Evolutionary conservation across 1,140 invertebrate species (phyloP), one percentile per base, ranked within the genome.

Genomic region (Achatina immaculata): DNA sequence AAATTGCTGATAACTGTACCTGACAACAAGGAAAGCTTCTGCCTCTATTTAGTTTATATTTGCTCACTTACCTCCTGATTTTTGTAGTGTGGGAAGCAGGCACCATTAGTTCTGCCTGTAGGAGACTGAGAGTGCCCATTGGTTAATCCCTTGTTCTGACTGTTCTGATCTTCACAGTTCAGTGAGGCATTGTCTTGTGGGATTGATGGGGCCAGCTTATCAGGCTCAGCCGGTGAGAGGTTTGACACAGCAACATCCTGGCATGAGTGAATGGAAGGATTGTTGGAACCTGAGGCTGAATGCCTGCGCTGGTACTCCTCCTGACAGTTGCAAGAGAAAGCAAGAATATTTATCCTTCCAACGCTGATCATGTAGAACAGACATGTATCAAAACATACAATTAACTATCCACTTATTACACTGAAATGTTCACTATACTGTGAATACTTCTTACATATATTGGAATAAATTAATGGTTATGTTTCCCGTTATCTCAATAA

Each of bases 41-140:
- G n/a, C n/a, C n/a, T n/a, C n/a, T n/a, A n/a, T n/a, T n/a, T n/a
- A n/a, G n/a, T n/a, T n/a, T n/a, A n/a, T n/a, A n/a, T n/a, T n/a
- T 68, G 19, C 11, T 45, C 4, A 9, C 76, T 66, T 34, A 79
- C 77, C 62, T 79, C 77, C 34, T 79, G 62, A 16, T 69, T 1
- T 38, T 28, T 65, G 62, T 78, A 71, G 31, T 62, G 77, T 31
- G 77, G 77, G 77, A 79, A 79, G 31, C 77, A 79, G 21, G 66
- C 48, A 19, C 77, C 77, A 28, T 76, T 76, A 21, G 51, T 31
- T 48, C 36, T 76, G 28, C 4, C 1, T 36, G 71, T 4, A 11
- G 43, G 6, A 48, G 71, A 16, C 9, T 36, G 38, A 11, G 51
- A 34, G 74, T 76, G n/a, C 24, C 74, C 45, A 48, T 71, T 68